Conservation (phyloP, 2,113 vertebrate genomes). For the Suncus etruscus region DNA sequence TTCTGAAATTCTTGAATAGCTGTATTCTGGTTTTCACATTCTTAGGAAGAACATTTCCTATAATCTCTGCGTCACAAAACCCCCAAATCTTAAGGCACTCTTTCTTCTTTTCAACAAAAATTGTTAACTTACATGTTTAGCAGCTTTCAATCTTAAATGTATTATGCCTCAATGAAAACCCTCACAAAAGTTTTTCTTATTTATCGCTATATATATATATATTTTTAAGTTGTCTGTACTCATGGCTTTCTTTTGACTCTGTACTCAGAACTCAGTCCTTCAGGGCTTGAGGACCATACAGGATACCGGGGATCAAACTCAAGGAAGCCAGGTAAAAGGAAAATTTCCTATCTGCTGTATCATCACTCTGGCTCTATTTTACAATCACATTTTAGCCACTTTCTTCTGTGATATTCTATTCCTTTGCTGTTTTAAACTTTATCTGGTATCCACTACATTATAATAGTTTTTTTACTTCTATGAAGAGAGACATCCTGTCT, state of each 20-base stretch:
- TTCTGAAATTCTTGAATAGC: neutral
- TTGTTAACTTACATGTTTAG: slow-evolving; percentile 17
- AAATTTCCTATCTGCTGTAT: neutral
- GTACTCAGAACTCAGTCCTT: too few species aligned
- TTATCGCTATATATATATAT: slow-evolving; percentile 1
- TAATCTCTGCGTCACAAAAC: slow-evolving; percentile 20
- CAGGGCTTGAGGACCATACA: too few species aligned
- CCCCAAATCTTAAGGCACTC: slow-evolving; percentile 25
- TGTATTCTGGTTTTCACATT: neutral
- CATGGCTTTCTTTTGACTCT: too few species aligned
- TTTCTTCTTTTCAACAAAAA: slow-evolving; percentile 10
- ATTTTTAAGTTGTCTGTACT: neutral
- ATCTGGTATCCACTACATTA: slow-evolving; percentile 39
- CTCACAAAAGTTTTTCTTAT: neutral
- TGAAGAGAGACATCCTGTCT: neutral
- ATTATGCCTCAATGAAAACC: slow-evolving; percentile 50
- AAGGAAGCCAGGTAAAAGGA: too few species aligned
- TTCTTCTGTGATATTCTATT: neutral
- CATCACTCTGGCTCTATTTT: neutral
- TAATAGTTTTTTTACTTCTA: neutral
- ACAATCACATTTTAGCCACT: neutral
- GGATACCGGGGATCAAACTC: too few species aligned
- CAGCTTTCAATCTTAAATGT: slow-evolving; percentile 44
- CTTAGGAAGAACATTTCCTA: slow-evolving; percentile 42
- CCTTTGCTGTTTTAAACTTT: neutral